These are phyloP conservation scores for Epistrophella euchroma DNA, from an alignment of 2,888 invertebrate species.

Conservation along the genomic window DNA sequence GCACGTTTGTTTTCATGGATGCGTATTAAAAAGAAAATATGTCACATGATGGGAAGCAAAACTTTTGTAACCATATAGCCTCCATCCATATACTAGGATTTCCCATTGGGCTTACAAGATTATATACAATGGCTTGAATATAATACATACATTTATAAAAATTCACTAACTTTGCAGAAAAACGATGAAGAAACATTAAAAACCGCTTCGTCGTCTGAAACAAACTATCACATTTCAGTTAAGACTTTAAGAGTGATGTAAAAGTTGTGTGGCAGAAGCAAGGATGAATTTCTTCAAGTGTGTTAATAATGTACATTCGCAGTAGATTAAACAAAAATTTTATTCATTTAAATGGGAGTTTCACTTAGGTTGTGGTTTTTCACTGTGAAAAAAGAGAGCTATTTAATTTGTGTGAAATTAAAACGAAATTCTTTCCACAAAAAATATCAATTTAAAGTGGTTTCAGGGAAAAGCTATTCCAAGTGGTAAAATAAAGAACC, in stretches of 20 bases:
- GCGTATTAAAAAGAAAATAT: constrained; percentile 46
- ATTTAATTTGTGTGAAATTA: too few species aligned
- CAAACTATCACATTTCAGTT: constrained; percentile 53
- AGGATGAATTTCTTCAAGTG: not conserved
- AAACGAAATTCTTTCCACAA: too few species aligned
- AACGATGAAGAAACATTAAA: constrained; percentile 39
- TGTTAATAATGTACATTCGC: not conserved
- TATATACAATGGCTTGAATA: constrained; percentile 6
- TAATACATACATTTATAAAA: not conserved
- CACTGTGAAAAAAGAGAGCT: too few species aligned
- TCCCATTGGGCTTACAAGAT: constrained; percentile 42
- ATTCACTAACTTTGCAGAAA: constrained; percentile 47
- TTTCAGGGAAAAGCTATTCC: too few species aligned
- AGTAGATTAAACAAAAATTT: not conserved
- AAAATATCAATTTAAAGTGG: too few species aligned
- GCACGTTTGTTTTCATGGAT: not conserved
- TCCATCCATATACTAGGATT: constrained; percentile 49
- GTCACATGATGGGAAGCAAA: constrained; percentile 40
- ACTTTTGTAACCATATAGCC: constrained; percentile 58
- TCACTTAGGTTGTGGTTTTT: not conserved
- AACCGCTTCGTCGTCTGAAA: constrained; percentile 29
- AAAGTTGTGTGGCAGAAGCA: not conserved
- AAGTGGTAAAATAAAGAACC: too few species aligned
- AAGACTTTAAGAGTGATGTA: not conserved
- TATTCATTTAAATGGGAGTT: not conserved